Percentiles rank a stretch among this genome's conserved stretches.
These are phyloP conservation scores for Deroptyus accipitrinus DNA, from an alignment of 2,113 vertebrate genomes.

Conservation along the genomic window DNA sequence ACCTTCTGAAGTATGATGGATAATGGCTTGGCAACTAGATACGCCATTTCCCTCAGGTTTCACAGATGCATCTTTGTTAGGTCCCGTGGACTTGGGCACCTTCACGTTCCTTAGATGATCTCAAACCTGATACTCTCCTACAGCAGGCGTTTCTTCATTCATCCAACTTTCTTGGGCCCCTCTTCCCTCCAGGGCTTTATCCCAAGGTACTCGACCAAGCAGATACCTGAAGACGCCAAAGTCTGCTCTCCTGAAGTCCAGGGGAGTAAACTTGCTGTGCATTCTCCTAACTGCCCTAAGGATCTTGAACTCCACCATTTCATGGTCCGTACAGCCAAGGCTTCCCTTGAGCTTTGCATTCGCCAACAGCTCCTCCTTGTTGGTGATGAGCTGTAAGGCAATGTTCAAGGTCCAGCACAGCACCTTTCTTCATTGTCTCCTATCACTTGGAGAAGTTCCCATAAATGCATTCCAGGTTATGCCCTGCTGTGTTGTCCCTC, in stretches of 20 bases:
- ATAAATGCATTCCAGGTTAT: neutral
- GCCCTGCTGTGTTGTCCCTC: neutral
- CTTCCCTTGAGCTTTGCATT: neutral
- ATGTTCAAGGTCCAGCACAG: neutral
- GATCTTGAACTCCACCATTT: neutral
- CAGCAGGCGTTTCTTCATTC: neutral
- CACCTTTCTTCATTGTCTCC: neutral
- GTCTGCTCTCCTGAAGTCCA: neutral
- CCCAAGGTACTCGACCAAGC: neutral
- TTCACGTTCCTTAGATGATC: neutral
- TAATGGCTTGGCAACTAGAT: neutral
- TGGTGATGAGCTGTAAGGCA: neutral
- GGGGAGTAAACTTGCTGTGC: neutral
- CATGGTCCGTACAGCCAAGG: neutral
- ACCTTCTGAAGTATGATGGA: neutral
- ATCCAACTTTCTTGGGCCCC: neutral
- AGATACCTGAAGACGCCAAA: neutral
- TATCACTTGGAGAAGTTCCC: neutral
- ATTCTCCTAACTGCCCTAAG: neutral
- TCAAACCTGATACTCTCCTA: neutral
- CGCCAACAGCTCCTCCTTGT: neutral
- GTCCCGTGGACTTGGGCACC: neutral
- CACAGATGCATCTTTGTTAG: neutral
- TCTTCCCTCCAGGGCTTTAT: neutral
- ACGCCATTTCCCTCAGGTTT: neutral